These are phyloP conservation scores for Sylvilagus floridanus DNA, from an alignment of 2,797 vertebrate species.

Conservation along the genomic window DNA sequence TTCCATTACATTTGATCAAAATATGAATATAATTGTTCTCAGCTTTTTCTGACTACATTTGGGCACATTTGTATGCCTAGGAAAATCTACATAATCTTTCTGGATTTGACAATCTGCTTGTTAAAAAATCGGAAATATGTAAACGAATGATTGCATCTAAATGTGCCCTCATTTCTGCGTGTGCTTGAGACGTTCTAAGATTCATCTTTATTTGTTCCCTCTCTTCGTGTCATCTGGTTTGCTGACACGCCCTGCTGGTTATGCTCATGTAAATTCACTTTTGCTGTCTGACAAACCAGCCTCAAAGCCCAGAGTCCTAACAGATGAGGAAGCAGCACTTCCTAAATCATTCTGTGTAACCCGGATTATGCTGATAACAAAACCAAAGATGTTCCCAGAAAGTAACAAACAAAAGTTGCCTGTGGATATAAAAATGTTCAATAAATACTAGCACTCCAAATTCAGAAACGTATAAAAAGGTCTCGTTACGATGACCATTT, in stretches of 20 bases:
- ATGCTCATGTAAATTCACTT: not conserved
- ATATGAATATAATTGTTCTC: slow-evolving; percentile 43
- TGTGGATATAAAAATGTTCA: not conserved
- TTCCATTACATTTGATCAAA: slow-evolving; percentile 9
- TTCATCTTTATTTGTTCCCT: not conserved
- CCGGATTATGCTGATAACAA: not conserved
- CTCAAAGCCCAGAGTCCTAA: not conserved
- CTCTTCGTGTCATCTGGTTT: not conserved
- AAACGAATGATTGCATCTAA: slow-evolving; percentile 56
- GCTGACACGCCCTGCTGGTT: not conserved
- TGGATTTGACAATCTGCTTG: slow-evolving; percentile 71
- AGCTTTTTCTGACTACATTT: slow-evolving; percentile 61
- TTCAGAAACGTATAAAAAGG: not conserved
- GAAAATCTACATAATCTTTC: slow-evolving; percentile 73
- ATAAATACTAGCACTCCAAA: not conserved
- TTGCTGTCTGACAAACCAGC: not conserved
- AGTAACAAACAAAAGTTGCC: not conserved
- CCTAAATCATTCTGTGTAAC: not conserved
- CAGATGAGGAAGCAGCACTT: not conserved
- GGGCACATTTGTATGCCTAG: slow-evolving; percentile 55
- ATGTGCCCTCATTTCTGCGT: slow-evolving; percentile 51
- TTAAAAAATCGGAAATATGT: slow-evolving; percentile 55
- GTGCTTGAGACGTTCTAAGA: not conserved
- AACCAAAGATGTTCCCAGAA: not conserved
- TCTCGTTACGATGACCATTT: not conserved